These are phyloP conservation scores for Rhinopomastus cyanomelas DNA, from an alignment of 2,113 vertebrate species.

Conservation along the genomic window DNA sequence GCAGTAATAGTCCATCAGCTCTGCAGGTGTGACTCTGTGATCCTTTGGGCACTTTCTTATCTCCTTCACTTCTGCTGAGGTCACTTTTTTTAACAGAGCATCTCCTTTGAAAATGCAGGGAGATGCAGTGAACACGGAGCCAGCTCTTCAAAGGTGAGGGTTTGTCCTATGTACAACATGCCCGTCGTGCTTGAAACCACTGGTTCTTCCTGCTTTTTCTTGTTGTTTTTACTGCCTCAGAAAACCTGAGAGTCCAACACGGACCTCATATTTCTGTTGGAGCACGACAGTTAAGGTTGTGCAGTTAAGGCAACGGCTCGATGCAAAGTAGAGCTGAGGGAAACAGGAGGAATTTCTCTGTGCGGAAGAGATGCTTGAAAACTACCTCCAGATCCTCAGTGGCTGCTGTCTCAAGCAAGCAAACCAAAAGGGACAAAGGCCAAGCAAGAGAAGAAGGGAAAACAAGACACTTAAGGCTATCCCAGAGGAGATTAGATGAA, in stretches of 20 bases:
- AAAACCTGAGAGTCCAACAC: background rate
- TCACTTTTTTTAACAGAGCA: background rate
- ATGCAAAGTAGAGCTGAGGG: background rate
- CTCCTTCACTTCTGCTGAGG: background rate
- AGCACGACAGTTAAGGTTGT: background rate
- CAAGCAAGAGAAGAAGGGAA: background rate
- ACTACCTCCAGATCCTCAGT: background rate
- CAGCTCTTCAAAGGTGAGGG: background rate
- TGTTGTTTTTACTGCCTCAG: background rate
- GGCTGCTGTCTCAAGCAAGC: background rate
- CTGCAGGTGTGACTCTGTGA: background rate
- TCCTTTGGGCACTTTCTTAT: background rate
- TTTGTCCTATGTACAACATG: background rate
- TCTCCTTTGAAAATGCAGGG: background rate
- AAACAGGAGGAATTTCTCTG: background rate
- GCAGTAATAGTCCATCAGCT: background rate
- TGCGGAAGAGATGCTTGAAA: constrained; percentile 4
- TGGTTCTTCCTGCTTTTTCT: background rate
- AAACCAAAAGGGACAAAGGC: constrained; percentile 22
- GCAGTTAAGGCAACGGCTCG: background rate
- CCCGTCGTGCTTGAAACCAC: accelerated
- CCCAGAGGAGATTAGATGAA: constrained; percentile 40
- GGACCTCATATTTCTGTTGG: background rate
- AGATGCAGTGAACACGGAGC: background rate
- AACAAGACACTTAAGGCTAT: constrained; percentile 17